Conservation (phyloP, 2,888 invertebrate species). For the Odontocerum albicorne region DNA sequence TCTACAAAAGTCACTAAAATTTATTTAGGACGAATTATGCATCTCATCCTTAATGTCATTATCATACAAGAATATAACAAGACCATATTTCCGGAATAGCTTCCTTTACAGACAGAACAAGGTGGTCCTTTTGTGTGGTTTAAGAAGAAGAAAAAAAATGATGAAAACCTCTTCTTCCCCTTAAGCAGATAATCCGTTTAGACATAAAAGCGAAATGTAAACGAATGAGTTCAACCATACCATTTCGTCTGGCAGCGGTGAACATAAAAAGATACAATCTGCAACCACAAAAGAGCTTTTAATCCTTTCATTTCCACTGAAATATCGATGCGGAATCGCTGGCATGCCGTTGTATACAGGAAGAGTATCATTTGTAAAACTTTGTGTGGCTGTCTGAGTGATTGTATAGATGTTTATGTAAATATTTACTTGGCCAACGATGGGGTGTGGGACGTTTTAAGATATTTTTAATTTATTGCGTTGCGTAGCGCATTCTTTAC, state of each 20-base stretch:
- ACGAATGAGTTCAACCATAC: slow-evolving; percentile 32
- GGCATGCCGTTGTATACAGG: background rate
- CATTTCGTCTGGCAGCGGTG: slow-evolving; percentile 21
- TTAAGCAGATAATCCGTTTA: slow-evolving; percentile 59
- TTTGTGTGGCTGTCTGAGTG: too few species aligned
- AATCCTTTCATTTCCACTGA: slow-evolving; percentile 29
- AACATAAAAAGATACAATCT: slow-evolving; percentile 32
- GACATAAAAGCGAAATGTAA: slow-evolving; percentile 40
- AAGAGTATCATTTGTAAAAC: slow-evolving; percentile 7
- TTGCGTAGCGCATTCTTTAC: too few species aligned
- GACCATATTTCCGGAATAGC: slow-evolving; percentile 29
- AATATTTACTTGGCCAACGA: too few species aligned
- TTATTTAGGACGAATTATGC: background rate
- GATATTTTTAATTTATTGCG: too few species aligned
- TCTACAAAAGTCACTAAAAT: too few species aligned
- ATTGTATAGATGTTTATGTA: too few species aligned
- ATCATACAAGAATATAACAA: background rate
- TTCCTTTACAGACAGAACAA: slow-evolving; percentile 20
- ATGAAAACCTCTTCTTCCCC: slow-evolving; percentile 33
- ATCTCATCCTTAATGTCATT: background rate
- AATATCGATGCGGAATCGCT: slow-evolving; percentile 4
- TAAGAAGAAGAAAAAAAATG: slow-evolving; percentile 16
- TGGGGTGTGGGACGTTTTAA: too few species aligned
- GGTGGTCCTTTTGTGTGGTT: slow-evolving; percentile 32
- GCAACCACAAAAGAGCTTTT: slow-evolving; percentile 23